Evolutionary conservation across 2,888 invertebrate species (phyloP).

Genomic region (Nomada hirtipes): DNA sequence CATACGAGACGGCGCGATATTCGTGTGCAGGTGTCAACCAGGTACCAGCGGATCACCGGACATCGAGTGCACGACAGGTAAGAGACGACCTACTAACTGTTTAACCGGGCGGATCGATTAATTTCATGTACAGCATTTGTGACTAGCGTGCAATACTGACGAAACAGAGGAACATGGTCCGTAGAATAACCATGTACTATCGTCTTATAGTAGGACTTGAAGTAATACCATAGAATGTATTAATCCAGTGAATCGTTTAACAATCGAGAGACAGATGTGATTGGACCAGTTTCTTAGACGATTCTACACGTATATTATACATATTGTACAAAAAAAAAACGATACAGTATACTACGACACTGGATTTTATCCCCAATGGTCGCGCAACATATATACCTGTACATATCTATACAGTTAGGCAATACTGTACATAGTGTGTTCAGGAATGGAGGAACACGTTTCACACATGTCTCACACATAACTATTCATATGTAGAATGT

Average conservation of each 20-base stretch:
- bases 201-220: conserved; percentile 75
- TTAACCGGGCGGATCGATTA: conserved; percentile 76
- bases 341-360: conserved; percentile 47
- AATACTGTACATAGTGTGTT: conserved; percentile 81
- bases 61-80: conserved; percentile 89
- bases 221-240: conserved; percentile 76
- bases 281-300: conserved; percentile 76
- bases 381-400: conserved; percentile 44
- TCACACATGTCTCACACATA: conserved; percentile 81
- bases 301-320: conserved; percentile 28
- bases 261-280: conserved; percentile 84
- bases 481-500: conserved; percentile 86
- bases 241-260: conserved; percentile 81
- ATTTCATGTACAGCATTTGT: conserved; percentile 83
- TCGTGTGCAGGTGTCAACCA: conserved; percentile 92
- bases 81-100: conserved; percentile 79
- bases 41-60: conserved; percentile 91
- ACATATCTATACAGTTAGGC: conserved; percentile 59
- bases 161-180: conserved; percentile 77
- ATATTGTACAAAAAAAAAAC: conserved; percentile 35
- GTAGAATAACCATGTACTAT: conserved; percentile 82
- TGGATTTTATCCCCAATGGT: conserved; percentile 63
- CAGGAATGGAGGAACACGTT: conserved; percentile 75
- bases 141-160: conserved; percentile 81
- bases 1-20: conserved; percentile 92